Percentiles rank a stretch among this genome's conserved stretches.
Evolutionary conservation across 1,140 invertebrate species (phyloP).

Genomic region (Diplogasteroides magnus): DNA sequence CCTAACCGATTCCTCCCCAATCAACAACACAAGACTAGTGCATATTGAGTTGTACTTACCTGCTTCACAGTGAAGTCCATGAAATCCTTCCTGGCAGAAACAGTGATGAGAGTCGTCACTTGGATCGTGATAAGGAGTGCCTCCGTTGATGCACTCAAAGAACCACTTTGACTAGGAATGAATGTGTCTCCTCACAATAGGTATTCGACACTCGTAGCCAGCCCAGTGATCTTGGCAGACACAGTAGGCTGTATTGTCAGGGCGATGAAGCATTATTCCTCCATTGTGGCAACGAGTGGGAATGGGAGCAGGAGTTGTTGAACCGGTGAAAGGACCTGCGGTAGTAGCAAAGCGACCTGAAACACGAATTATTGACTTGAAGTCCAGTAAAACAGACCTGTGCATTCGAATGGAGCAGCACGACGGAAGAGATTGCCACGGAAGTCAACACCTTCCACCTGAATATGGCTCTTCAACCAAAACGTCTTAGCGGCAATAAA

Average conservation of each 20-base stretch:
- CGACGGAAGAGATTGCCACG: conserved; percentile 26
- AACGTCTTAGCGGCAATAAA: too few relatives aligned
- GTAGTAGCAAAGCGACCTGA: background rate
- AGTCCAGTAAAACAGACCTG: background rate
- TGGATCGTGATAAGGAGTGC: too few relatives aligned
- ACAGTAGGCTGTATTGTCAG: conserved; percentile 12
- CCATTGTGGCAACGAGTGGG: conserved; percentile 28
- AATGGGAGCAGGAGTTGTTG: conserved; percentile 6
- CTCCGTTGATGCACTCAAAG: conserved; percentile 21
- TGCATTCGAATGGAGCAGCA: conserved; percentile 12
- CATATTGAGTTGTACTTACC: conserved; percentile 6
- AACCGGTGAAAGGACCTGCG: background rate
- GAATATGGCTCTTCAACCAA: too few relatives aligned
- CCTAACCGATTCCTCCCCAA: background rate
- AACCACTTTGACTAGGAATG: conserved; percentile 5
- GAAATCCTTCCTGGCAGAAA: conserved; percentile 23
- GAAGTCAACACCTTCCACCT: conserved; percentile 28
- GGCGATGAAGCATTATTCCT: conserved; percentile 11
- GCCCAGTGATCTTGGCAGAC: conserved; percentile 20
- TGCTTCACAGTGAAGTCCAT: conserved; percentile 25
- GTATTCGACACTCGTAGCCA: conserved; percentile 13
- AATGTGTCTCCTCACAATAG: background rate
- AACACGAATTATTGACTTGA: conserved; percentile 4
- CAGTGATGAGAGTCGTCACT: conserved; percentile 21
- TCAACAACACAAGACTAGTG: background rate